A percentile compares a stretch with the other conserved stretches of the same genome.
Evolutionary conservation across 2,113 vertebrate genomes (phyloP).

Genomic region (Serinus canaria): DNA sequence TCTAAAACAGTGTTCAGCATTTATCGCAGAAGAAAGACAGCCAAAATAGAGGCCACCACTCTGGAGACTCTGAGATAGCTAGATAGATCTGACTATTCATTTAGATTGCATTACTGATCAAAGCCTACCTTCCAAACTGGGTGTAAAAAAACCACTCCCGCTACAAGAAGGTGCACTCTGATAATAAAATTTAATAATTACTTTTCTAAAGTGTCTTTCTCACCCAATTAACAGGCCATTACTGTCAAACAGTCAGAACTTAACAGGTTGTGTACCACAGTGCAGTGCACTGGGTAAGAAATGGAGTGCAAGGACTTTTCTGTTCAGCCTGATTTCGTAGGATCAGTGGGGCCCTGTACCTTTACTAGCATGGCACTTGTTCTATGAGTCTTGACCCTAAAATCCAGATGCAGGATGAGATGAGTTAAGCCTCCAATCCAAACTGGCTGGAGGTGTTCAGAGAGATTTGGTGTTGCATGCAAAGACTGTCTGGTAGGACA

Average conservation of each 20-base stretch:
- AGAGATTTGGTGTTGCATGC: not conserved
- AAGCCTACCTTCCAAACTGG: conserved; percentile 1
- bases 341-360: not conserved
- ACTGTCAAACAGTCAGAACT: not conserved
- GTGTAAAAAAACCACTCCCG: rapidly evolving
- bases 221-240: conserved; percentile 9
- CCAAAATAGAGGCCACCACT: conserved; percentile 29
- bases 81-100: conserved; percentile 29
- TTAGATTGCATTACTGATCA: conserved; percentile 55
- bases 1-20: not conserved
- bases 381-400: not conserved
- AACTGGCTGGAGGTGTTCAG: rapidly evolving
- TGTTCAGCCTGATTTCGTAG: not conserved
- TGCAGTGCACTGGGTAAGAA: not conserved
- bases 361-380: rapidly evolving
- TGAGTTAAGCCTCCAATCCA: not conserved
- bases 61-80: conserved; percentile 1
- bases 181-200: conserved; percentile 54
- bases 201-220: conserved; percentile 9
- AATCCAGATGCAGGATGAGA: not conserved
- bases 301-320: not conserved
- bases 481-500: not conserved
- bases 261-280: not conserved
- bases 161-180: not conserved
- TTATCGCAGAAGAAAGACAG: not conserved